Base-by-base conservation (phyloP, 2,797 vertebrate species). In the Naso thynnoides region DNA sequence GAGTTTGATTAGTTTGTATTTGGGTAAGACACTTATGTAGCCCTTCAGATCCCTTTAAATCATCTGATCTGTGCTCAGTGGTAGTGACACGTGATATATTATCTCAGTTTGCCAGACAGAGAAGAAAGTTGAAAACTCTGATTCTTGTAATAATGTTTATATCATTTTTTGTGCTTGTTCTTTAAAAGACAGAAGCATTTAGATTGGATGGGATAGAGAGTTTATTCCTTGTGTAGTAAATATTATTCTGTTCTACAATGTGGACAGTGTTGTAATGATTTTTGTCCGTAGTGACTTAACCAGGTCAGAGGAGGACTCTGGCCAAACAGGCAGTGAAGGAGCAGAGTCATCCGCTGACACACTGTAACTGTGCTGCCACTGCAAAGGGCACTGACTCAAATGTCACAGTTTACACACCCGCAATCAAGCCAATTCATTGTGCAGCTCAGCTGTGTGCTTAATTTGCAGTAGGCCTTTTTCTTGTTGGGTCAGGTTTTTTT, bases 251-350 rank as follows among this genome's bases (percentile, higher is more conserved):
- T 21, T 39, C 31, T 16, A 33, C 47, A 21, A 5, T 33, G 36
- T 0, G 2, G 29, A n/a, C 53, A 52, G 23, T 49, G 50, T 48
- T 41, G n/a, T 60, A 38, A n/a, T 69, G 75, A 82, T 71, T 68
- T 65, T 59, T 57, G 26, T 59, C 24, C 33, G 24, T 50, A 21
- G 55, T 79, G 77, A 83, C 69, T 68, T 27, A 73, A 79, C 55
- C 61, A 77, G 76, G 76, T 78, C 85, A 86, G 79, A 41, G 10
- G 6, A 29, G 13, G 58, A 55, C 45, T 45, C 24, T 47, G 53
- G 69, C 38, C 48, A 29, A 60, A 54, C 16, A 33, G 38, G 36
- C 61, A 3, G 24, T 42, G 41, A 56, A 66, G 39, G 21, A 39
- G 54, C 39, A 49, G 49, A 68, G 33, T 57, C 67, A 26, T 55